Percentiles rank a stretch among this genome's conserved stretches.
phyloP scores from a whole-genome alignment of 2,113 vertebrate species.

The Pituophis catenifer region DNA sequence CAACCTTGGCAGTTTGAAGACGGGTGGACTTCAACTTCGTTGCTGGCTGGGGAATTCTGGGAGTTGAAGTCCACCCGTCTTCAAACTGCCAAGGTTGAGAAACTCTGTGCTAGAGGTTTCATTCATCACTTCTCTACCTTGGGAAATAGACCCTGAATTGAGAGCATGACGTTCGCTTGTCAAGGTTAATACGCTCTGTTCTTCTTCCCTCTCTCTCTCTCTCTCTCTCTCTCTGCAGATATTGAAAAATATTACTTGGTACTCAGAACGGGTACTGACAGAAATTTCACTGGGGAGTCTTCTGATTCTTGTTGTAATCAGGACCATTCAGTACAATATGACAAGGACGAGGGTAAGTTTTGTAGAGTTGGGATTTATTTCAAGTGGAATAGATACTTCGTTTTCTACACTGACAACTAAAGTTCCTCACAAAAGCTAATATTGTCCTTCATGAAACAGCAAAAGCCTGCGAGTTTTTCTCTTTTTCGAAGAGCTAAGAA shows the following conservation, averaged over 20 bases:
- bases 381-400: rapidly evolving
- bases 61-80: no score
- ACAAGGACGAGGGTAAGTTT: constrained; percentile 92
- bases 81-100: no score
- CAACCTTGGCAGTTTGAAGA: no score
- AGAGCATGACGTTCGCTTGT: rapidly evolving
- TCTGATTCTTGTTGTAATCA: constrained; percentile 94
- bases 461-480: neutral
- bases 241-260: constrained; percentile 94
- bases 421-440: neutral
- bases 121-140: neutral
- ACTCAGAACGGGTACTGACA: constrained; percentile 91
- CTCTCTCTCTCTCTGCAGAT: constrained; percentile 68
- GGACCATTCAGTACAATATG: constrained; percentile 99
- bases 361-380: rapidly evolving
- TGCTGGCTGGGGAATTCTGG: no score
- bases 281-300: constrained; percentile 97
- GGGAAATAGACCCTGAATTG: neutral
- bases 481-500: neutral
- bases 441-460: neutral
- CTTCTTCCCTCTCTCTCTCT: constrained; percentile 23
- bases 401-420: neutral
- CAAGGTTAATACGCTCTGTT: neutral
- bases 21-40: no score
- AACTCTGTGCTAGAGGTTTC: neutral